These are phyloP conservation scores for Volucella inflata DNA, from an alignment of 2,888 invertebrate species.

Conservation along the genomic window DNA sequence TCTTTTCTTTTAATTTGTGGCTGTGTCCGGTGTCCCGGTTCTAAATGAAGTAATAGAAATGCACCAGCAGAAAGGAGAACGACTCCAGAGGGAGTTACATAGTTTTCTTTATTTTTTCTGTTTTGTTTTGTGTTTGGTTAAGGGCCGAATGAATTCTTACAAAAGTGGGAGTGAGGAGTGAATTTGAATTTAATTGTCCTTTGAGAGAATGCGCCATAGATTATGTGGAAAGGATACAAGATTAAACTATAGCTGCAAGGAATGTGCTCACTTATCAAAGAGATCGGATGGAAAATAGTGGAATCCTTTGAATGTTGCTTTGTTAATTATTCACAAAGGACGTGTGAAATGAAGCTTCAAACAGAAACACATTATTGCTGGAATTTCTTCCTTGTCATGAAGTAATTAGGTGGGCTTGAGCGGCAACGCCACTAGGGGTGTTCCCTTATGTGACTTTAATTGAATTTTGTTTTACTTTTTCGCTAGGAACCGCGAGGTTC, in stretches of 20 bases:
- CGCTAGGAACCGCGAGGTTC: too few relatives aligned
- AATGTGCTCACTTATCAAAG: slow-evolving; percentile 46
- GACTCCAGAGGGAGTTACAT: not conserved
- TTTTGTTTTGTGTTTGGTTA: slow-evolving; percentile 4
- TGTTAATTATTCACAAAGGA: slow-evolving; percentile 28
- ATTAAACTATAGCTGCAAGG: slow-evolving; percentile 44
- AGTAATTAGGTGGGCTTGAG: too few relatives aligned
- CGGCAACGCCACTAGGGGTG: too few relatives aligned
- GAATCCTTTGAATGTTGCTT: slow-evolving; percentile 38
- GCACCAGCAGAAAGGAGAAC: slow-evolving; percentile 27
- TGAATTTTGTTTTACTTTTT: too few relatives aligned
- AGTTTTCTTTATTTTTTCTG: not conserved
- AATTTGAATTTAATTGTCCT: slow-evolving; percentile 64
- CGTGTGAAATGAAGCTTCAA: slow-evolving; percentile 1
- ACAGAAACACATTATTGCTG: not conserved
- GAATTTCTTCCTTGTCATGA: too few relatives aligned
- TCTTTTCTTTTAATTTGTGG: slow-evolving; percentile 46
- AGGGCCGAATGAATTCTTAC: not conserved
- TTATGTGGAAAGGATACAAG: slow-evolving; percentile 45
- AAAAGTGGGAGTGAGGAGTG: slow-evolving; percentile 24
- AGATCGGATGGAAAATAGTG: not conserved
- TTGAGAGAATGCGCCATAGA: slow-evolving; percentile 64
- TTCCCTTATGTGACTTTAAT: too few relatives aligned
- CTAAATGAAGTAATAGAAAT: slow-evolving; percentile 66
- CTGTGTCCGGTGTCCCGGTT: slow-evolving; percentile 30